These are phyloP conservation scores for Torymus texanus DNA, from an alignment of 2,888 invertebrate species.

Conservation along the genomic window DNA sequence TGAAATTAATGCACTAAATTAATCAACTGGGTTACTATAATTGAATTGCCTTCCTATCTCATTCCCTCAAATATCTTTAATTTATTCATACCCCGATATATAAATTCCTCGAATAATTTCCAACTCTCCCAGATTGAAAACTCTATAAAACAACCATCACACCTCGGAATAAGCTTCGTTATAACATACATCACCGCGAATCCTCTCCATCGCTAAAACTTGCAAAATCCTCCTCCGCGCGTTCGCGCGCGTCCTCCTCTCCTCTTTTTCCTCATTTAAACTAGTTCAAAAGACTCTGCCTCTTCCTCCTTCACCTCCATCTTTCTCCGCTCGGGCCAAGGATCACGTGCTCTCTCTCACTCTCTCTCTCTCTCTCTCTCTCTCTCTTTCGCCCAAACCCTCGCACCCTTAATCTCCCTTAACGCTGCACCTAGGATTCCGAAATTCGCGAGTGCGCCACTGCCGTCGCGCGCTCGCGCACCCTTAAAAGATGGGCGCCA, in stretches of 20 bases:
- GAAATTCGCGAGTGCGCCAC: no score
- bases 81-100: no score
- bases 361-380: not conserved
- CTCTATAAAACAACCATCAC: no score
- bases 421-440: no score
- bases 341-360: conserved; percentile 3
- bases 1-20: no score
- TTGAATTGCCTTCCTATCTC: no score
- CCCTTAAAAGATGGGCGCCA: conserved; percentile 1
- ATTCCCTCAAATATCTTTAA: no score
- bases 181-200: not conserved
- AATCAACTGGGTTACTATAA: no score
- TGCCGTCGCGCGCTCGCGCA: not conserved
- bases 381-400: not conserved
- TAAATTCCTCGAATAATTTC: no score
- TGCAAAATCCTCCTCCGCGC: not conserved
- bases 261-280: conserved; percentile 26
- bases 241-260: not conserved
- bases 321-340: not conserved
- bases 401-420: conserved; percentile 18
- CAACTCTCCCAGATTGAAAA: no score
- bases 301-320: not conserved
- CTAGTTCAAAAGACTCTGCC: conserved; percentile 17
- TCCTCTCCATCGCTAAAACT: not conserved
- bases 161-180: not conserved